These are phyloP conservation scores for Saccostrea echinata DNA, from an alignment of 1,140 invertebrate species.

Conservation along the genomic window DNA sequence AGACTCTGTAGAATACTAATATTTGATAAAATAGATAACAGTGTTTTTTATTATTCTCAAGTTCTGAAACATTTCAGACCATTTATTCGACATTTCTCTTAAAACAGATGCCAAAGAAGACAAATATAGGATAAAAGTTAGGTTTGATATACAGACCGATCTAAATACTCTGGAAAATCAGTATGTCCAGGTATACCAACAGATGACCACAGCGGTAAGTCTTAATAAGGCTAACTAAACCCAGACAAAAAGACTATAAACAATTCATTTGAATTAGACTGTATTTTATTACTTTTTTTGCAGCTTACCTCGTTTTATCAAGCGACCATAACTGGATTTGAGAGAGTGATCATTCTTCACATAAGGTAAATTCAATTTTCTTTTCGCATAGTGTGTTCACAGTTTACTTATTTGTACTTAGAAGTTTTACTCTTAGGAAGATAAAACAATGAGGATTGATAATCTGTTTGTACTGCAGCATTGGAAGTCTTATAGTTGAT, in stretches of 20 bases:
- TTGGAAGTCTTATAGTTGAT: constrained; percentile 21
- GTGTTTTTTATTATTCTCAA: no score
- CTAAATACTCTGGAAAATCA: neutral
- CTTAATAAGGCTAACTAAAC: no score
- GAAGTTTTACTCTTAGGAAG: no score
- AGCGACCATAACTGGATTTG: neutral
- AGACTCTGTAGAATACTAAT: no score
- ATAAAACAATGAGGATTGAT: no score
- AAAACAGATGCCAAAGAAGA: neutral
- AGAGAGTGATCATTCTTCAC: neutral
- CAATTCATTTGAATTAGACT: neutral
- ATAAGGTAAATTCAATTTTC: neutral
- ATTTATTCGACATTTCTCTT: neutral
- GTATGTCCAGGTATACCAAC: neutral
- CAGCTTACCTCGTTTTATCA: neutral
- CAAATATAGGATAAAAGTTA: neutral
- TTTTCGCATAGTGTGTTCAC: no score
- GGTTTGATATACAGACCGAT: neutral
- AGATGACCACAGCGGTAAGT: neutral
- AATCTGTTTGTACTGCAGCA: neutral
- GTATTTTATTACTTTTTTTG: neutral
- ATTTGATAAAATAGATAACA: no score
- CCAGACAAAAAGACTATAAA: no score
- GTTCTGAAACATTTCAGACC: no score
- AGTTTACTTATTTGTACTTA: neutral